A percentile compares a stretch with the other conserved stretches of the same genome.
phyloP scores from a whole-genome alignment of 1,140 invertebrate species.

The Cyclargus thomasi region DNA sequence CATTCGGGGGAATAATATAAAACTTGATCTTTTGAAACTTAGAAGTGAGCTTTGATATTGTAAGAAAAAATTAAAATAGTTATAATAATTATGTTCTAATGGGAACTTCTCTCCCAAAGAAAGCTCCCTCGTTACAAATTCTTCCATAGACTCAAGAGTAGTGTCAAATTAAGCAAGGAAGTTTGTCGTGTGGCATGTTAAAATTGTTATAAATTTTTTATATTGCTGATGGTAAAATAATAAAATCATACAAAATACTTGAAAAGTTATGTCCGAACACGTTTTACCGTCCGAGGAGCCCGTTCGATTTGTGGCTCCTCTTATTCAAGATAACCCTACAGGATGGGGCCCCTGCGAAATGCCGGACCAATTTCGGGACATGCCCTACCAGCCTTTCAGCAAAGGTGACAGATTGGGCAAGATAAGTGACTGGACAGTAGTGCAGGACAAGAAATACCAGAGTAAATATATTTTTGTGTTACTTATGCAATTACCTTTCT shows the following conservation, averaged over 20 bases:
- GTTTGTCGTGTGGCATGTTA: constrained; percentile 59
- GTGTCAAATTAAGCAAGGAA: constrained; percentile 19
- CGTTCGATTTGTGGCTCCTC: constrained; percentile 78
- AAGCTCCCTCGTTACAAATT: too few relatives aligned
- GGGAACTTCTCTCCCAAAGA: too few relatives aligned
- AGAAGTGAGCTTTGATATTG: too few relatives aligned
- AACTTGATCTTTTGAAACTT: too few relatives aligned
- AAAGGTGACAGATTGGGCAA: constrained; percentile 98
- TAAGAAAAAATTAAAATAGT: too few relatives aligned
- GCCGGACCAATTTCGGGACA: constrained; percentile 96
- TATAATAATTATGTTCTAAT: too few relatives aligned
- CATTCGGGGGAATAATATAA: too few relatives aligned
- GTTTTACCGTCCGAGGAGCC: constrained; percentile 69
- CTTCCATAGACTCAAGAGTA: too few relatives aligned
- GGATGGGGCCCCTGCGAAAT: constrained; percentile 98
- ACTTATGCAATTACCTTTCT: background rate
- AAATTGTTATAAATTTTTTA: constrained; percentile 13
- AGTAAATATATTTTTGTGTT: constrained; percentile 79
- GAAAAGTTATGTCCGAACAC: constrained; percentile 59
- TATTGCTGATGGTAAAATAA: constrained; percentile 18
- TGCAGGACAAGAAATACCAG: constrained; percentile 96
- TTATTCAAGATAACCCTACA: constrained; percentile 90
- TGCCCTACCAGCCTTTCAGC: constrained; percentile 98
- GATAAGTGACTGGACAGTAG: constrained; percentile 98
- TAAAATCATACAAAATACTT: constrained; percentile 19